These are phyloP conservation scores for Petaurus breviceps DNA, from an alignment of 2,113 vertebrate genomes.

Conservation along the genomic window DNA sequence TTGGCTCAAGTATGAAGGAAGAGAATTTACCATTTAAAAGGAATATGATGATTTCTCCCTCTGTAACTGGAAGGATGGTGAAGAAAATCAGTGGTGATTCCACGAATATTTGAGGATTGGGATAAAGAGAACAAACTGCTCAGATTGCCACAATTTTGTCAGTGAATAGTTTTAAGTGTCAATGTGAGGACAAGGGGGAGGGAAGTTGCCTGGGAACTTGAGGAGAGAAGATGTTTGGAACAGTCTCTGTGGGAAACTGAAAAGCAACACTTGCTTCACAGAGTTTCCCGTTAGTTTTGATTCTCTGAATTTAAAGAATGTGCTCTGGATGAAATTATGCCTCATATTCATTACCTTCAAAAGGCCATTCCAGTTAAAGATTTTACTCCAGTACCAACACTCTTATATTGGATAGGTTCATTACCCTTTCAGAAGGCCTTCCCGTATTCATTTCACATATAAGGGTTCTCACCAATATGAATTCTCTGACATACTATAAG, in stretches of 20 bases:
- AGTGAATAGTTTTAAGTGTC: not conserved
- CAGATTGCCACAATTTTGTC: not conserved
- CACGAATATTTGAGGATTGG: not conserved
- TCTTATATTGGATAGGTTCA: not conserved
- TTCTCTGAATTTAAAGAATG: not conserved
- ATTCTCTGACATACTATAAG: not conserved
- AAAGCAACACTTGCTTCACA: not conserved
- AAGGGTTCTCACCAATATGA: not conserved
- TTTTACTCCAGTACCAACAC: not conserved
- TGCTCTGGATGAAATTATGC: not conserved
- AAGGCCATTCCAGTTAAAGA: not conserved
- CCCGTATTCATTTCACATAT: not conserved
- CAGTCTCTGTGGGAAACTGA: not conserved
- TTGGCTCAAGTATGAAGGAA: not conserved
- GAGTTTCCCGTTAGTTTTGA: not conserved
- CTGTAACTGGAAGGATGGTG: not conserved
- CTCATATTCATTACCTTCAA: not conserved
- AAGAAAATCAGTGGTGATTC: not conserved
- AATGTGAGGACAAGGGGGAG: not conserved
- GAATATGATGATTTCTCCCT: not conserved
- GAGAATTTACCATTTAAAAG: not conserved
- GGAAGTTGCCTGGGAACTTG: not conserved
- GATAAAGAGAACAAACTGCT: not conserved
- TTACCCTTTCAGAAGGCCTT: not conserved
- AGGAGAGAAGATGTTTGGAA: not conserved